Evolutionary conservation across 2,888 invertebrate species (phyloP), one percentile per base, ranked within the genome.

Genomic region (Leucozona laternaria): DNA sequence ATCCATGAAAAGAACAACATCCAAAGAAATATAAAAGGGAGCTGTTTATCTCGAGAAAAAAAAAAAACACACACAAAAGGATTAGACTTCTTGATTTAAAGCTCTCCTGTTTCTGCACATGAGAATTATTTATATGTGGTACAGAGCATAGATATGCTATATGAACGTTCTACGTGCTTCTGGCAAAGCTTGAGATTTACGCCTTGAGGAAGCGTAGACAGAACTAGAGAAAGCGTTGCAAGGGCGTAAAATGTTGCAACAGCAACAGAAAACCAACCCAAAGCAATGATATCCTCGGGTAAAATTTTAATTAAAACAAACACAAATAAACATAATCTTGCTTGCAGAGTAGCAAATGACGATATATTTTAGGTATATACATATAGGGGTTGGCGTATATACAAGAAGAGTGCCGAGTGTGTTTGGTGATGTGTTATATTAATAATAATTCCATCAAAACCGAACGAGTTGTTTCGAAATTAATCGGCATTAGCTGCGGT

Each of bases 71-170:
- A 66, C 17, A 84, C 75, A 76, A 76, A 85, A 80, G 85, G 85
- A 85, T 85, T 81, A 85, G 80, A 85, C 85, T 85, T 81, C 80
- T 85, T 85, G 81, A 85, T 85, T 85, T 85, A 85, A 73, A 57
- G 77, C 77, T 55, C 57, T 17, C 55, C 64, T 76, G 60, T 72
- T 48, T 45, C 66, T 72, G 53, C 78, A 82, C 66, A 82, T 31
- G 37, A 68, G 60, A 37, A 77, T 77, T n/a, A n/a, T 37, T 60
- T 40, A 15, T 31, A n/a, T n/a, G n/a, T n/a, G n/a, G 31, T 34
- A 34, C 17, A 31, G 72, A 2, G 25, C 15, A 53, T 13, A 17
- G 25, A 1, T 34, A 45, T 43, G 10, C 1, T 31, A 8, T 31
- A 31, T 31, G 6, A 7, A 31, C 34, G 15, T 22, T 66, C 0